These are phyloP conservation scores for Phaedon cochleariae DNA, from an alignment of 2,888 invertebrate species.

Conservation along the genomic window DNA sequence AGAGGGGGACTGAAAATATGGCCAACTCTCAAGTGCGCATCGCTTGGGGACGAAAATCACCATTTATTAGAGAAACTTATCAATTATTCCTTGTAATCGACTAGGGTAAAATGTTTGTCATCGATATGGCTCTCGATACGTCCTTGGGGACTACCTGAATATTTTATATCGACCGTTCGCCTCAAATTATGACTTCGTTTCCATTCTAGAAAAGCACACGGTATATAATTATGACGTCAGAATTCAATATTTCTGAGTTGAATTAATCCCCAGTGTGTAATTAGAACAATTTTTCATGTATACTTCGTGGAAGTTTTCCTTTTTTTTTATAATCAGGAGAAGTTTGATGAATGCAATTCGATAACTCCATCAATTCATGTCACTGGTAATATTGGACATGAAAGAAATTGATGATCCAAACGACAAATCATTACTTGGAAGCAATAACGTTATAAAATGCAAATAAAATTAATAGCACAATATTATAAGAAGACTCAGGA, in stretches of 20 bases:
- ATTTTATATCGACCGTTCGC: background rate
- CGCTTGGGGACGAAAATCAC: too few relatives aligned
- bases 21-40: too few relatives aligned
- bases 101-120: slow-evolving; percentile 3
- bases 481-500: too few relatives aligned
- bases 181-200: background rate
- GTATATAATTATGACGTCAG: slow-evolving; percentile 4
- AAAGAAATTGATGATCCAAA: background rate
- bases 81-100: background rate
- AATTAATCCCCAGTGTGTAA: background rate
- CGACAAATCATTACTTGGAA: too few relatives aligned
- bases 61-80: background rate
- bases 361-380: too few relatives aligned
- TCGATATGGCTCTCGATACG: background rate
- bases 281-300: background rate
- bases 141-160: slow-evolving; percentile 3
- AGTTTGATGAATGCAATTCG: too few relatives aligned
- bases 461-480: too few relatives aligned
- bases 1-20: too few relatives aligned
- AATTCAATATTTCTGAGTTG: background rate
- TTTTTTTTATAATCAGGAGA: too few relatives aligned
- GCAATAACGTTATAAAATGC: too few relatives aligned
- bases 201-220: background rate
- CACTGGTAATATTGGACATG: too few relatives aligned
- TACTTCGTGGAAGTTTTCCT: background rate